Conservation (phyloP, 2,888 invertebrate genomes). For the Zaprionus bogoriensis region DNA sequence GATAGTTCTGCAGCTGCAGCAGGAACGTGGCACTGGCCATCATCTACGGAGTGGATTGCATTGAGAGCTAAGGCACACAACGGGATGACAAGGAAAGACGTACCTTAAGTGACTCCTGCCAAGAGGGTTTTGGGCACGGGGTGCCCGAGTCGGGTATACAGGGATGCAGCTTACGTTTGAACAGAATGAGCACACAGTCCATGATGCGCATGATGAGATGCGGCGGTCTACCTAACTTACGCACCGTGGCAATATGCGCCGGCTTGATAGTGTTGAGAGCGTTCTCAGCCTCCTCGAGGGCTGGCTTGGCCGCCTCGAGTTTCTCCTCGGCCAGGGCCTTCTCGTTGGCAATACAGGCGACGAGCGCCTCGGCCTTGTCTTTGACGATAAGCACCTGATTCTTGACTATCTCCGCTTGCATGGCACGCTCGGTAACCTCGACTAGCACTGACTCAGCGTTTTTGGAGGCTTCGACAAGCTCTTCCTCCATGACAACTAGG, state of each 20-base stretch:
- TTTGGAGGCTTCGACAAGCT: conserved; percentile 95
- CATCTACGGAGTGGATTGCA: conserved; percentile 85
- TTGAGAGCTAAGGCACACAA: too few species aligned
- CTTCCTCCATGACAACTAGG: conserved; percentile 96
- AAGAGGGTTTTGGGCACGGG: conserved; percentile 95
- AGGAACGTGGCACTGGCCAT: conserved; percentile 98
- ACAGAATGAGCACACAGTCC: conserved; percentile 97
- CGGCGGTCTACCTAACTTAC: conserved; percentile 96
- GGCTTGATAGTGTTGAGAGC: conserved; percentile 98
- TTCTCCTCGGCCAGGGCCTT: conserved; percentile 96
- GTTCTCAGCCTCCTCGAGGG: conserved; percentile 96
- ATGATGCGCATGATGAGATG: conserved; percentile 99
- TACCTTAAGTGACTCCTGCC: conserved; percentile 97
- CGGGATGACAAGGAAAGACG: conserved; percentile 21
- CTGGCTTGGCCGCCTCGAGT: conserved; percentile 97
- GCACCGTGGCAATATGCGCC: conserved; percentile 96
- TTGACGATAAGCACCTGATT: conserved; percentile 98
- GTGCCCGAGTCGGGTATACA: conserved; percentile 90
- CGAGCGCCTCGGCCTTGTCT: conserved; percentile 95
- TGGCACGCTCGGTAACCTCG: conserved; percentile 96
- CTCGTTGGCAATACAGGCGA: conserved; percentile 93
- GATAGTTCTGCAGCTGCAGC: conserved; percentile 95
- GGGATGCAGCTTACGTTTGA: conserved; percentile 93
- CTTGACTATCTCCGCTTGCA: conserved; percentile 97
- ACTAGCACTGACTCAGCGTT: conserved; percentile 94